A percentile compares a stretch with the other conserved stretches of the same genome.
Conservation (phyloP, 1,140 invertebrate genomes). For the Euura lappo region DNA sequence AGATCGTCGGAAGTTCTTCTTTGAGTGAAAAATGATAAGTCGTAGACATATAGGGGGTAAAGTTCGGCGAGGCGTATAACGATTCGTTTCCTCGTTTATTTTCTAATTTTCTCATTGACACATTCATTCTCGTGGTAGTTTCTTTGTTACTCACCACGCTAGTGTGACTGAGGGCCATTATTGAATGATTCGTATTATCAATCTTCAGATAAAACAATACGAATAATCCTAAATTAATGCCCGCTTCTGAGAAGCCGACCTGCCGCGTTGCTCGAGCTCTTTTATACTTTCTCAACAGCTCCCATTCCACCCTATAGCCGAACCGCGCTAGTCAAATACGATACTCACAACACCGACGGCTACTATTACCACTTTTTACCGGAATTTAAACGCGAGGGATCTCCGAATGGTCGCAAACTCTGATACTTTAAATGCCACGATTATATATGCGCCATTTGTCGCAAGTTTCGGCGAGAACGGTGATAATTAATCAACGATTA, state of each 20-base stretch:
- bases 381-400: too few relatives aligned
- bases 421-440: too few relatives aligned
- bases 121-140: conserved; percentile 11
- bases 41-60: background rate
- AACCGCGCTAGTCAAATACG: conserved; percentile 22
- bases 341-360: background rate
- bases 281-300: conserved; percentile 53
- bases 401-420: too few relatives aligned
- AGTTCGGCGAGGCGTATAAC: background rate
- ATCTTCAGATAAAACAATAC: conserved; percentile 35
- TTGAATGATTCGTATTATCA: conserved; percentile 38
- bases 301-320: conserved; percentile 33
- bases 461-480: too few relatives aligned
- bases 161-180: conserved; percentile 62
- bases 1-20: background rate
- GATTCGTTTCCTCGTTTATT: background rate
- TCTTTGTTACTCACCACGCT: conserved; percentile 60
- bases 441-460: too few relatives aligned
- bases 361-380: too few relatives aligned
- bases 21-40: background rate
- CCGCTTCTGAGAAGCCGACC: conserved; percentile 35
- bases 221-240: conserved; percentile 32
- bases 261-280: conserved; percentile 43
- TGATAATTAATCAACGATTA: too few relatives aligned
- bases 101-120: background rate